phyloP scores from a whole-genome alignment of 2,113 vertebrate species.

The Cebus imitator region DNA sequence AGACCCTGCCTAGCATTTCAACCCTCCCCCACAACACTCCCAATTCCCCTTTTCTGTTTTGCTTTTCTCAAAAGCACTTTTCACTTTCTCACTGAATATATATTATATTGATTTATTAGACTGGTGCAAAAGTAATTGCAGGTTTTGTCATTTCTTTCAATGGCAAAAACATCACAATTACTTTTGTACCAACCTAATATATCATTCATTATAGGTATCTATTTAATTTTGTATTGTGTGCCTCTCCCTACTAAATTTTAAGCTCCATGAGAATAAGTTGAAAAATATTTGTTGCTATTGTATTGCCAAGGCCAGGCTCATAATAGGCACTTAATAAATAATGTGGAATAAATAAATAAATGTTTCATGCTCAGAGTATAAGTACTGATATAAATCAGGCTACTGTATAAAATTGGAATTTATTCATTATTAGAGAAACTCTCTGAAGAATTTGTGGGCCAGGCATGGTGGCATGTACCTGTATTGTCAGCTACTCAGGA shows the following conservation, averaged over 20 bases:
- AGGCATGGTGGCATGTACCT: too few relatives aligned
- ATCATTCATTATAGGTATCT: background rate
- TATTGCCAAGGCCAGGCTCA: background rate
- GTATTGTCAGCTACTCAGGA: too few relatives aligned
- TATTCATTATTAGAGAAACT: background rate
- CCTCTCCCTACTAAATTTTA: background rate
- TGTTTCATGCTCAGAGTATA: background rate
- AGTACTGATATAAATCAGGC: background rate
- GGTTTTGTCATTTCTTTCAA: too few relatives aligned
- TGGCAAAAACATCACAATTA: too few relatives aligned
- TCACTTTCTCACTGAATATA: background rate
- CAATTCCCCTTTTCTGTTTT: background rate
- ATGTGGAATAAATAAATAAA: background rate
- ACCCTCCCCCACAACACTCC: fast-evolving
- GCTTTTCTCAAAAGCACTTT: conserved; percentile 21
- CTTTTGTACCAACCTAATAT: too few relatives aligned
- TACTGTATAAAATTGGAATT: background rate
- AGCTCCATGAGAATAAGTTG: background rate
- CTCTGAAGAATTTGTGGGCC: background rate
- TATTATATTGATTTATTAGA: background rate
- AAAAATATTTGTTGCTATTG: background rate
- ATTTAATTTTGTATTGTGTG: conserved; percentile 17
- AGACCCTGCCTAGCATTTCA: background rate
- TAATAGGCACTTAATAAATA: background rate
- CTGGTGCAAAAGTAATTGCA: too few relatives aligned